Evolutionary conservation across 2,797 vertebrate genomes (phyloP).

Genomic region (Rhinoraja longicauda): DNA sequence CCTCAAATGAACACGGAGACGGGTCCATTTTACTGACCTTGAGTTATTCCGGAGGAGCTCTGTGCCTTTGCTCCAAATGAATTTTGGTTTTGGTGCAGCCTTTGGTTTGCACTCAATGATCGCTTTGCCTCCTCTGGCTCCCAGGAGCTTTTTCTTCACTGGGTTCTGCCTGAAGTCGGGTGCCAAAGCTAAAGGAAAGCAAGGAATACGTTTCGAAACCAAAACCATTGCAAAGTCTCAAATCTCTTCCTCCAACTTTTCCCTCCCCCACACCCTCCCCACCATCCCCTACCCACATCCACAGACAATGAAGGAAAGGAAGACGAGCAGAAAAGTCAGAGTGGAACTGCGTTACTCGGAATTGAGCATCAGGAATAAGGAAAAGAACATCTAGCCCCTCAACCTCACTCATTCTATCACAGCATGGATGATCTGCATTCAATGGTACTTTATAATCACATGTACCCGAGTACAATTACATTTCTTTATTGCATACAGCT

Average conservation of each 20-base stretch:
- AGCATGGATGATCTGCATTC: not conserved
- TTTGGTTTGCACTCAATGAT: conserved; percentile 89
- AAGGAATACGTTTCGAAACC: not conserved
- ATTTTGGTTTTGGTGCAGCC: conserved; percentile 79
- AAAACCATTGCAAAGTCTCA: not conserved
- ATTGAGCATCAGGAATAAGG: not conserved
- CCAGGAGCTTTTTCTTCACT: conserved; percentile 78
- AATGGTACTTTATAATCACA: no score
- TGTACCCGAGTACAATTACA: not conserved
- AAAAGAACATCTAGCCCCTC: not conserved
- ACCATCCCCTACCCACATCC: no score
- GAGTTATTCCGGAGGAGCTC: conserved; percentile 83
- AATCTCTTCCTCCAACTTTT: not conserved
- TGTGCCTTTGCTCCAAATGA: conserved; percentile 91
- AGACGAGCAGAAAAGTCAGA: not conserved
- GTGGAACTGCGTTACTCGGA: not conserved
- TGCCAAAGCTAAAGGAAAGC: conserved; percentile 64
- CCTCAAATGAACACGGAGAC: no score
- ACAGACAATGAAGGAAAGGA: not conserved
- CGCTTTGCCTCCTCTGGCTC: conserved; percentile 75
- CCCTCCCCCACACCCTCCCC: no score
- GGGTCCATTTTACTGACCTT: conserved; percentile 63
- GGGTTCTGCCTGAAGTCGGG: conserved; percentile 86
- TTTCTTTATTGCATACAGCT: no score
- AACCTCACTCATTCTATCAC: not conserved